Evolutionary conservation across 2,113 vertebrate genomes (phyloP).

Genomic region (Xenus cinereus): DNA sequence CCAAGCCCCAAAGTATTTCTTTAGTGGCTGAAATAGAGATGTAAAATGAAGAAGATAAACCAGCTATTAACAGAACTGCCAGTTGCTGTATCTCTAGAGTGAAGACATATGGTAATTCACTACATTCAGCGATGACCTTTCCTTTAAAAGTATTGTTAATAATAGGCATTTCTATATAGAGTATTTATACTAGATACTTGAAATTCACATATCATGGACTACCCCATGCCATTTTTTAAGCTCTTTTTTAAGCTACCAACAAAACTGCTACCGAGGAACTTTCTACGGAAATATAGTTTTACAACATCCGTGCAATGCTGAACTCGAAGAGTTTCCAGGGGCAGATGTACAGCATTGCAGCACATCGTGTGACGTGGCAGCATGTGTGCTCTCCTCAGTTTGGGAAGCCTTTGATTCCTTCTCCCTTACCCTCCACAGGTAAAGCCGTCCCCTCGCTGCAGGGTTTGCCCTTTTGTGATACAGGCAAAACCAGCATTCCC

Average conservation of each 20-base stretch:
- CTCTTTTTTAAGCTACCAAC: neutral
- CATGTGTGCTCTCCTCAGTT: neutral
- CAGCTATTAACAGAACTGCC: slow-evolving; percentile 47
- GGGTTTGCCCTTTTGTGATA: neutral
- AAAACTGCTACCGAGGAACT: neutral
- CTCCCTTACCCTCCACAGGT: neutral
- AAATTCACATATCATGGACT: slow-evolving; percentile 4
- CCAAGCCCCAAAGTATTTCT: slow-evolving; percentile 9
- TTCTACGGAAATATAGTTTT: neutral
- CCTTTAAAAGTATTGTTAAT: slow-evolving; percentile 59
- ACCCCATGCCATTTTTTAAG: neutral
- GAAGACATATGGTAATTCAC: slow-evolving; percentile 37
- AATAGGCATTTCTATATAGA: slow-evolving; percentile 39
- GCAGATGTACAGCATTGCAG: neutral
- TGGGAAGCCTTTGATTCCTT: neutral
- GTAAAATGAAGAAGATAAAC: slow-evolving; percentile 46
- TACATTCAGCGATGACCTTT: slow-evolving; percentile 11
- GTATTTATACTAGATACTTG: slow-evolving; percentile 16
- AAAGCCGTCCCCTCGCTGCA: neutral
- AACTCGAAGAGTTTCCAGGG: neutral
- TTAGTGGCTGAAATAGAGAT: slow-evolving; percentile 26
- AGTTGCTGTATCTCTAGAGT: slow-evolving; percentile 48
- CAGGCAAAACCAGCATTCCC: neutral
- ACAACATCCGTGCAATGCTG: neutral
- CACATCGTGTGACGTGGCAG: fast-evolving